Conservation (phyloP, 2,888 invertebrate genomes). For the Mechanitis messenoides region DNA sequence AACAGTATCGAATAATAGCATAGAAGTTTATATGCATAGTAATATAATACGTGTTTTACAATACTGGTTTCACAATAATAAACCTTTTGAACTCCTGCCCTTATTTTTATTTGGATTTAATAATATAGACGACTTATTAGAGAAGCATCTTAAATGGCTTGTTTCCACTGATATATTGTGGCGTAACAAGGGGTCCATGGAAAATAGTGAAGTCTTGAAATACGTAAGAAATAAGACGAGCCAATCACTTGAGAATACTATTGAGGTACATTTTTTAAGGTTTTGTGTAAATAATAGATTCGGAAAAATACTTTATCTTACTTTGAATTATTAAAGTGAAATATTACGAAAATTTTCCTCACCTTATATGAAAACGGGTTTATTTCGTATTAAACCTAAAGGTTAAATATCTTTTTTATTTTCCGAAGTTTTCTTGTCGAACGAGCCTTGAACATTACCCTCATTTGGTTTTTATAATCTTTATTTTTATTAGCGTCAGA, state of each 20-base stretch:
- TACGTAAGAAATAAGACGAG: conserved; percentile 35
- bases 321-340: too few species aligned
- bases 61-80: conserved; percentile 64
- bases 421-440: too few species aligned
- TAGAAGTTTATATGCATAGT: conserved; percentile 51
- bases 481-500: too few species aligned
- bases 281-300: neutral
- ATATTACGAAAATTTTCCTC: too few species aligned
- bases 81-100: conserved; percentile 60
- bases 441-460: too few species aligned
- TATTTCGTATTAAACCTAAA: too few species aligned
- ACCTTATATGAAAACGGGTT: too few species aligned
- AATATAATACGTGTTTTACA: conserved; percentile 70
- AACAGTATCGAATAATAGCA: conserved; percentile 39
- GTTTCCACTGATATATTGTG: conserved; percentile 64
- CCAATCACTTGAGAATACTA: conserved; percentile 37
- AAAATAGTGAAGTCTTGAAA: conserved; percentile 45
- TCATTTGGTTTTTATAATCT: too few species aligned
- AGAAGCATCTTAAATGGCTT: conserved; percentile 64
- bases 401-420: too few species aligned
- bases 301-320: too few species aligned
- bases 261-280: conserved; percentile 43
- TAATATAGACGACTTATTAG: conserved; percentile 52
- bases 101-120: conserved; percentile 56
- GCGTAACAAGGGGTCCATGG: conserved; percentile 49